Evolutionary conservation across 2,113 vertebrate species (phyloP), one percentile per base, ranked within the genome.

Genomic region (Ciconia stormi): DNA sequence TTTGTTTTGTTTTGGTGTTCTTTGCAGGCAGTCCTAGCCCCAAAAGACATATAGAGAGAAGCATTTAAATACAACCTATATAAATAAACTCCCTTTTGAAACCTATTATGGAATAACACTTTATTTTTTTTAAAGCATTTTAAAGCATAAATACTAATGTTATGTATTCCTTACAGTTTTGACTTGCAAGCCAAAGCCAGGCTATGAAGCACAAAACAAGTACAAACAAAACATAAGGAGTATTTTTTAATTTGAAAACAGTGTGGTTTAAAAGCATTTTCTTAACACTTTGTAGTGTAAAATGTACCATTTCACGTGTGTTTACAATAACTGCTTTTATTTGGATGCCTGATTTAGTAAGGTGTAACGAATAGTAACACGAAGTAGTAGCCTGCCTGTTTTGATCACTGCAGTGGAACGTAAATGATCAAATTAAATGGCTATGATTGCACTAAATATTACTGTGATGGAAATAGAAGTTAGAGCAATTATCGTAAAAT

Each of bases 341-440:
- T 87, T 92, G 58, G 46, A n/a, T 82, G 55, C 56, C 40, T 82
- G 79, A 56, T 93, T 89, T 92, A 77, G 56, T 29, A 79, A 89
- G 29, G 93, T 90, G 85, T 76, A 81, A 66, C 2, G 3, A 87
- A 90, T 91, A 70, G 47, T 52, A 85, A 79, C 82, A 89, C 3
- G 18, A 29, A 83, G 52, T 58, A 72, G 46, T 42, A 44, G 67
- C 30, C 17, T 61, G 38, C 38, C 66, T 76, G 47, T 47, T 97
- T 91, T 86, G 92, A 88, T 95, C 95, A 56, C 2, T 14, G 78
- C 52, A 59, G 50, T 62, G 62, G 63, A 89, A 93, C 67, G 62
- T 46, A 93, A 96, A 72, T 62, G 32, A 96, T 88, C 40, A 46
- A 47, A 95, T 94, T 90, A 96, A 95, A 90, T 50, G 32, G 55